phyloP scores from a whole-genome alignment of 2,797 vertebrate genomes.

The Carduelis carduelis region DNA sequence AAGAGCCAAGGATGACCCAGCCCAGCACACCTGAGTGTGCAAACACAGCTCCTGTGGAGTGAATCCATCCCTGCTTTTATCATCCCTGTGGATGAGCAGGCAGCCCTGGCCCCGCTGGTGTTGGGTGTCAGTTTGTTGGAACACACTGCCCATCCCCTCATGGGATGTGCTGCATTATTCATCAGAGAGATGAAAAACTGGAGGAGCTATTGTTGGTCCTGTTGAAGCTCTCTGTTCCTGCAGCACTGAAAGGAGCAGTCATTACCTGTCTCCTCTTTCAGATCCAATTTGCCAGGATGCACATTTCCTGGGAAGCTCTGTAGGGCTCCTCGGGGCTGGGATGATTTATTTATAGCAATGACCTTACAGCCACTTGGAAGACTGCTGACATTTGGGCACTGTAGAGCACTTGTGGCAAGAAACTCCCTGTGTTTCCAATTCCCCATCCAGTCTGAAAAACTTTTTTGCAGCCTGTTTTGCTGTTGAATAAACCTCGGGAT shows the following conservation, averaged over 20 bases:
- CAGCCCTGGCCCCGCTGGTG: background rate
- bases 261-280: background rate
- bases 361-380: conserved; percentile 30
- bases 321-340: background rate
- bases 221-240: background rate
- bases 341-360: conserved; percentile 58
- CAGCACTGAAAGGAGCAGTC: background rate
- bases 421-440: background rate
- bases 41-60: accelerated
- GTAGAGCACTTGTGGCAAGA: background rate
- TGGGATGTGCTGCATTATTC: conserved; percentile 8
- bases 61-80: background rate
- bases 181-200: background rate
- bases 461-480: background rate
- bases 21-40: background rate
- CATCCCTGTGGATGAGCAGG: background rate
- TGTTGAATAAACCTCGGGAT: background rate
- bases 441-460: background rate
- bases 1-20: background rate
- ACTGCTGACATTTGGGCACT: conserved; percentile 17
- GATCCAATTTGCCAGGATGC: background rate
- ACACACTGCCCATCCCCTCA: background rate
- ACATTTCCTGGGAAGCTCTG: background rate
- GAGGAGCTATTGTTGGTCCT: background rate
- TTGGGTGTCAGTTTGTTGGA: background rate